A percentile compares a stretch with the other conserved stretches of the same genome.
These are phyloP conservation scores for Sisor rabdophorus DNA, from an alignment of 2,113 vertebrate species.

Conservation along the genomic window DNA sequence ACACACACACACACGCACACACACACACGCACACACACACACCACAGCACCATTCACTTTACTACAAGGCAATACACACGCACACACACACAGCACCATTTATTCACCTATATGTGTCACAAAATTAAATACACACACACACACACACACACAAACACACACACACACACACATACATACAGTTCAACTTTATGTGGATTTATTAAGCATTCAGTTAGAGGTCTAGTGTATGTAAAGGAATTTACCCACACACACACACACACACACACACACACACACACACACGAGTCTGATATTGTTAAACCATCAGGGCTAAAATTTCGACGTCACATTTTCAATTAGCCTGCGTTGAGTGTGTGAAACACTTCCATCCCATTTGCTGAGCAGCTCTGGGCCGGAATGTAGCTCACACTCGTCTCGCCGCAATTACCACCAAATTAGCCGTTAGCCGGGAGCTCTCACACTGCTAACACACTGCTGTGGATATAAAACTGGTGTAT, in stretches of 20 bases:
- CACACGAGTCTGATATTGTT: background rate
- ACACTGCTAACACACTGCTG: conserved; percentile 40
- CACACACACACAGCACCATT: too few species aligned
- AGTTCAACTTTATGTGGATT: background rate
- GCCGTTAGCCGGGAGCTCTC: conserved; percentile 60
- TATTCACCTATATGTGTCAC: too few species aligned
- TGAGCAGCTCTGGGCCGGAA: conserved; percentile 55
- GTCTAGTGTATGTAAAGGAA: conserved; percentile 3
- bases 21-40: conserved; percentile 11
- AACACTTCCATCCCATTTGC: conserved; percentile 62
- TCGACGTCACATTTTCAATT: conserved; percentile 35
- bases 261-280: conserved; percentile 6
- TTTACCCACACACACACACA: background rate
- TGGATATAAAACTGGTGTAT: conserved; percentile 37
- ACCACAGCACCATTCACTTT: background rate
- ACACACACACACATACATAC: background rate
- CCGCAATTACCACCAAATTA: conserved; percentile 72
- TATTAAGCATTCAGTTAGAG: conserved; percentile 14
- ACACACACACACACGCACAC: conserved; percentile 12
- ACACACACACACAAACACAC: conserved; percentile 8
- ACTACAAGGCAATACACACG: background rate
- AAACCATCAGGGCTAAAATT: background rate
- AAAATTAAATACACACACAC: background rate
- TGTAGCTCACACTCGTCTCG: conserved; percentile 60
- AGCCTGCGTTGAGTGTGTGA: conserved; percentile 29